Evolutionary conservation across 2,888 invertebrate species (phyloP).

Genomic region (Zele albiditarsus): DNA sequence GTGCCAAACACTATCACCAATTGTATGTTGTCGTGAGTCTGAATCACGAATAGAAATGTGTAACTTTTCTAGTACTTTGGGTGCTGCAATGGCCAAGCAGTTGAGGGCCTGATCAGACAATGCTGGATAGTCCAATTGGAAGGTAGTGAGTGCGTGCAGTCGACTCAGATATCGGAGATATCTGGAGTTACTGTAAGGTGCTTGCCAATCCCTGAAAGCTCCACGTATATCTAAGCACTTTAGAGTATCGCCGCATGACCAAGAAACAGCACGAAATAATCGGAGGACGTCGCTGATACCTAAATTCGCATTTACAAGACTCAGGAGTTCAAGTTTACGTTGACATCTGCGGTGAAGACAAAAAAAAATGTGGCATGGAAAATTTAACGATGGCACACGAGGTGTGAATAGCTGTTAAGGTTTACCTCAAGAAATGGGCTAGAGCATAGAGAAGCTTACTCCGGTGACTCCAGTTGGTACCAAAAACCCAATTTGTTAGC

Average conservation of each 20-base stretch:
- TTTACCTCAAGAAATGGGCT: slow-evolving; percentile 66
- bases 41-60: slow-evolving; percentile 72
- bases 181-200: slow-evolving; percentile 66
- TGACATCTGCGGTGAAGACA: slow-evolving; percentile 67
- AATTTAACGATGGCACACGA: background rate
- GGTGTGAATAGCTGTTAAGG: background rate
- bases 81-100: slow-evolving; percentile 69
- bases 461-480: slow-evolving; percentile 70
- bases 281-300: slow-evolving; percentile 71
- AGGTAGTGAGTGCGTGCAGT: slow-evolving; percentile 66
- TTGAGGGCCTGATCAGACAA: slow-evolving; percentile 71
- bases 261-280: slow-evolving; percentile 69
- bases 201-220: slow-evolving; percentile 72
- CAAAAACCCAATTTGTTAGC: slow-evolving; percentile 74
- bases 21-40: slow-evolving; percentile 70
- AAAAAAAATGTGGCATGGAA: slow-evolving; percentile 1
- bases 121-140: slow-evolving; percentile 74
- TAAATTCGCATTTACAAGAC: slow-evolving; percentile 72
- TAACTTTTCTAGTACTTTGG: slow-evolving; percentile 66
- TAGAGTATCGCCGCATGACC: slow-evolving; percentile 67
- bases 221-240: slow-evolving; percentile 71
- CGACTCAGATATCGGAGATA: slow-evolving; percentile 69
- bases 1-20: slow-evolving; percentile 72
- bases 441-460: slow-evolving; percentile 65
- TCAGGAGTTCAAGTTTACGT: slow-evolving; percentile 68